phyloP scores from a whole-genome alignment of 37 sponge, comb jelly and placozoan species.

The Crambe crambe region DNA sequence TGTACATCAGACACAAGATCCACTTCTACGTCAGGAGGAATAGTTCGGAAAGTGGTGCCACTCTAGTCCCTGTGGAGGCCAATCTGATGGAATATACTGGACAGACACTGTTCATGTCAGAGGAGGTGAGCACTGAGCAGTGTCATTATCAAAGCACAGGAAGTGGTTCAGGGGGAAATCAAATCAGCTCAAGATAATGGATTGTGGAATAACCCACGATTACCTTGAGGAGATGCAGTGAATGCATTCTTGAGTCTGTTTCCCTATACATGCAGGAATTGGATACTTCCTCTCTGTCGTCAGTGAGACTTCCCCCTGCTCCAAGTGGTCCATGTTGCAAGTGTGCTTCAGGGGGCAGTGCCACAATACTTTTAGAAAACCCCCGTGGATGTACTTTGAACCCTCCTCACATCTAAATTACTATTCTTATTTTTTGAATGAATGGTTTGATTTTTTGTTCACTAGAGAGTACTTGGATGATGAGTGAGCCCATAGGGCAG shows the following conservation, averaged over 20 bases:
- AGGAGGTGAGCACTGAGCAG: slow-evolving; percentile 24
- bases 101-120: slow-evolving; percentile 38
- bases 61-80: not conserved
- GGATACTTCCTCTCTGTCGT: not conserved
- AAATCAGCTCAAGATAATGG: too few relatives aligned
- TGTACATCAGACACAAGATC: slow-evolving; percentile 1
- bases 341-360: not conserved
- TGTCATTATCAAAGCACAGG: too few relatives aligned
- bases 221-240: not conserved
- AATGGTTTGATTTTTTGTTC: too few relatives aligned
- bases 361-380: slow-evolving; percentile 32
- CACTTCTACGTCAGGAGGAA: not conserved
- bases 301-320: not conserved
- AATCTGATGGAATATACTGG: slow-evolving; percentile 14
- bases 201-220: too few relatives aligned
- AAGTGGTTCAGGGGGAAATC: too few relatives aligned
- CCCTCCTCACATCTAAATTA: too few relatives aligned
- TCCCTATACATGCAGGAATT: not conserved
- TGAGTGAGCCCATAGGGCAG: too few relatives aligned
- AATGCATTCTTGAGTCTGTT: not conserved
- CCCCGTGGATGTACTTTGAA: slow-evolving; percentile 8
- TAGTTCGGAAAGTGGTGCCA: not conserved
- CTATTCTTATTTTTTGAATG: too few relatives aligned
- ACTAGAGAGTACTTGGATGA: too few relatives aligned
- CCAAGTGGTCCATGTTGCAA: not conserved